A percentile compares a stretch with the other conserved stretches of the same genome.
Conservation (phyloP, 2,797 vertebrate species). For the Gymnothorax reevesii region DNA sequence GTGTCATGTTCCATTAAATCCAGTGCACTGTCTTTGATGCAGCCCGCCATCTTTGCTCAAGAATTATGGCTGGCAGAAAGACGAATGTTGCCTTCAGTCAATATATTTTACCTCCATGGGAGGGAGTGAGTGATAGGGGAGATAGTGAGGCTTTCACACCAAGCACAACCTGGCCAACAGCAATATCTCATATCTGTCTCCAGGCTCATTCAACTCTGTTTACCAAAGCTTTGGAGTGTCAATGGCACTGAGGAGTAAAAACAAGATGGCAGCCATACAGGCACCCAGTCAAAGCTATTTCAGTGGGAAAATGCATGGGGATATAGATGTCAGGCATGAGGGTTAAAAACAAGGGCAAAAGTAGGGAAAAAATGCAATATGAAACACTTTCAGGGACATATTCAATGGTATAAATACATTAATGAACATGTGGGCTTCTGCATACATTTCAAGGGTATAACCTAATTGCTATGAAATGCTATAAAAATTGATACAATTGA, state of each 20-base stretch:
- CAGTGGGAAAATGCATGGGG: neutral
- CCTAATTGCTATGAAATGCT: constrained; percentile 36
- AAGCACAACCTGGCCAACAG: neutral
- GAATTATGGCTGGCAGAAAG: neutral
- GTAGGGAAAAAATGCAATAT: neutral
- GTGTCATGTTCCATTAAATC: neutral
- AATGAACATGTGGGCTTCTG: constrained; percentile 39
- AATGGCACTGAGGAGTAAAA: neutral
- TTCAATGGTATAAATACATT: constrained; percentile 44
- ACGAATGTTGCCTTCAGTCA: neutral
- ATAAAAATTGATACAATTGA: constrained; percentile 12
- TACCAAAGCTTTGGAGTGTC: constrained; percentile 12
- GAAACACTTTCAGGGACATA: constrained; percentile 18
- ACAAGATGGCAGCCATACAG: neutral
- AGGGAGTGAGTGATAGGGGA: neutral
- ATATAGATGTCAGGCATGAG: neutral
- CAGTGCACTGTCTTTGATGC: neutral
- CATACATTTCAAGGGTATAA: constrained; percentile 40
- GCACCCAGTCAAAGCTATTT: neutral
- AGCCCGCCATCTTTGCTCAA: neutral
- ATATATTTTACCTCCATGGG: neutral
- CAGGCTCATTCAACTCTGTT: neutral
- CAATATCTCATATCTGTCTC: neutral
- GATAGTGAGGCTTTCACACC: neutral
- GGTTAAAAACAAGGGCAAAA: neutral